A percentile compares a stretch with the other conserved stretches of the same genome.
Evolutionary conservation across 2,113 vertebrate genomes (phyloP).

Genomic region (Mustela nigripes): DNA sequence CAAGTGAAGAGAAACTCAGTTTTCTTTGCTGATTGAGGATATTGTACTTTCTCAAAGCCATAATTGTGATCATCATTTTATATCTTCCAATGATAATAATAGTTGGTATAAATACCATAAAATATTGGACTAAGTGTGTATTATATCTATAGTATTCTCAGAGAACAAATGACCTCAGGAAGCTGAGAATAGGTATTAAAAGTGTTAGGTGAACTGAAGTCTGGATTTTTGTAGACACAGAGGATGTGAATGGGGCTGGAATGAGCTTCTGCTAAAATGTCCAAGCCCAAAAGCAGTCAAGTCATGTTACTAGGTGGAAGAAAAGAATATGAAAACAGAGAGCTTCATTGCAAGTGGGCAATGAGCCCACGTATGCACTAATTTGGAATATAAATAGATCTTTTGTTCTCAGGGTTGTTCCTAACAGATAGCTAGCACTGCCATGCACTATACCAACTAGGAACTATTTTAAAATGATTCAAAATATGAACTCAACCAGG

Average conservation of each 20-base stretch:
- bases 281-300: neutral
- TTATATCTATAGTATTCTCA: neutral
- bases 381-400: neutral
- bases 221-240: neutral
- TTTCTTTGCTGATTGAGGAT: constrained; percentile 37
- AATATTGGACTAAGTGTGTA: neutral
- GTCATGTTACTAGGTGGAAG: neutral
- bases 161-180: neutral
- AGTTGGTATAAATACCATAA: neutral
- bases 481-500: neutral
- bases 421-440: neutral
- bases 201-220: neutral
- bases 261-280: neutral
- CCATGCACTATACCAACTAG: neutral
- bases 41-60: neutral
- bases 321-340: neutral
- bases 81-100: constrained; percentile 4
- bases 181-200: neutral
- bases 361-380: neutral
- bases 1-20: constrained; percentile 7
- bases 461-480: neutral
- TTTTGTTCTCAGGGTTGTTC: neutral
- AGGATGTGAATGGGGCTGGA: neutral
- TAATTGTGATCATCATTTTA: constrained; percentile 38
- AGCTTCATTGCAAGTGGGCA: fast-evolving